Percentiles rank a stretch among this genome's conserved stretches.
phyloP scores from a whole-genome alignment of 2,113 vertebrate genomes.

The Leucopsar rothschildi region DNA sequence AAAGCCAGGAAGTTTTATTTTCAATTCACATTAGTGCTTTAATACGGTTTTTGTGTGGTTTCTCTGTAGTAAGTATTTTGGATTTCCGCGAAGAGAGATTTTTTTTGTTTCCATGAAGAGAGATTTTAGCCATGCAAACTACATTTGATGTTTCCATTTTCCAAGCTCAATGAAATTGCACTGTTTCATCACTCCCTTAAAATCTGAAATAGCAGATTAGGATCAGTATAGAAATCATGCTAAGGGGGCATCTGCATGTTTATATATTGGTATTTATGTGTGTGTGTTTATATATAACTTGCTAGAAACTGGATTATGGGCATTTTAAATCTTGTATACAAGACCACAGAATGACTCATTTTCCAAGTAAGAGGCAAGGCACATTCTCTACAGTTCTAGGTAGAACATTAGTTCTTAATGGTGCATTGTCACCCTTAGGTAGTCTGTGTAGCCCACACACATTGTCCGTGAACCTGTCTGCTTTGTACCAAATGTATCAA shows the following conservation, averaged over 20 bases:
- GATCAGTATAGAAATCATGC: background rate
- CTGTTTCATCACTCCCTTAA: background rate
- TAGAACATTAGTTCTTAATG: background rate
- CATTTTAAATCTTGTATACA: background rate
- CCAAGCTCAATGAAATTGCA: background rate
- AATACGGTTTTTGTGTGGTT: background rate
- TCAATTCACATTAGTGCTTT: background rate
- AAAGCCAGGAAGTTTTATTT: background rate
- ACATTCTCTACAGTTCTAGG: background rate
- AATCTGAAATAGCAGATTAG: background rate
- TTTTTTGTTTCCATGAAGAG: background rate
- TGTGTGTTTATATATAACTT: background rate
- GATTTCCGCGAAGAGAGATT: background rate
- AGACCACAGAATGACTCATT: background rate
- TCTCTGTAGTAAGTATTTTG: background rate
- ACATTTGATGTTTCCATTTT: background rate
- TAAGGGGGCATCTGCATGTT: background rate
- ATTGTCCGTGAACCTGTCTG: background rate
- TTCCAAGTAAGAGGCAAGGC: background rate
- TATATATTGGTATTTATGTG: background rate
- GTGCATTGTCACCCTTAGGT: background rate
- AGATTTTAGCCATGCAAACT: background rate
- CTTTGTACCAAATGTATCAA: background rate
- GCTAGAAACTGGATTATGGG: background rate
- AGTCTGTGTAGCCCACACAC: fast-evolving